Percentiles rank a stretch among this genome's conserved stretches.
Conservation (phyloP, 2,113 vertebrate species). For the Salminus brasiliensis region DNA sequence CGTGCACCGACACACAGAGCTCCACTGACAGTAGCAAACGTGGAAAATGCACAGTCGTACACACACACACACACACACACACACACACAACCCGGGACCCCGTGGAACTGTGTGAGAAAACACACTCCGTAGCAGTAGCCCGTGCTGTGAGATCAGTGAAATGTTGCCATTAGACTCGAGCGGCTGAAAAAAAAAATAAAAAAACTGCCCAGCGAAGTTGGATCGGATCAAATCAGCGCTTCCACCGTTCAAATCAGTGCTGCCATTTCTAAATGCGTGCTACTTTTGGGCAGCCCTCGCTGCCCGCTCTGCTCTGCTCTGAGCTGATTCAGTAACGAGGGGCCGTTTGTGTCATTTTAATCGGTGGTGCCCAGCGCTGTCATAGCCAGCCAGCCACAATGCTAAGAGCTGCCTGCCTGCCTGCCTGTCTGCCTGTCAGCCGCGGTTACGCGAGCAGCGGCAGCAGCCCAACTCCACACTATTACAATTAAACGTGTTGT, state of each 20-base stretch:
- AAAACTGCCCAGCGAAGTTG: slow-evolving; percentile 10
- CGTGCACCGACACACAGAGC: slow-evolving; percentile 4
- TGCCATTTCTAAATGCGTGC: neutral
- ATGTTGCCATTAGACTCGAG: neutral
- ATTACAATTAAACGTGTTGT: neutral
- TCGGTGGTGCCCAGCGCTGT: slow-evolving; percentile 15
- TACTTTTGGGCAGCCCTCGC: no score
- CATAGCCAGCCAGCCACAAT: slow-evolving; percentile 28
- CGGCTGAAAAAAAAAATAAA: no score
- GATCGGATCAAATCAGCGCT: neutral
- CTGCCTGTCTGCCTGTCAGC: slow-evolving; percentile 19
- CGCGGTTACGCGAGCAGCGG: slow-evolving; percentile 6
- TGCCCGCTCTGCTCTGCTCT: slow-evolving; percentile 40
- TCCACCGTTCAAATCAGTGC: slow-evolving; percentile 16
- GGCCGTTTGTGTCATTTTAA: neutral
- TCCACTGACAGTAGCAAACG: slow-evolving; percentile 12
- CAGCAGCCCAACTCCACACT: neutral
- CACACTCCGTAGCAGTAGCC: neutral
- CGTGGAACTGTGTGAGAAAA: neutral
- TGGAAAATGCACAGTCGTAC: neutral
- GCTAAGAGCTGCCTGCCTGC: slow-evolving; percentile 10
- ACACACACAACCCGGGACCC: neutral
- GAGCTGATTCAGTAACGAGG: neutral
- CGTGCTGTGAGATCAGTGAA: neutral
- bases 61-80: neutral